These are phyloP conservation scores for Cataglyphis hispanica DNA, from an alignment of 1,140 invertebrate species.

Conservation along the genomic window DNA sequence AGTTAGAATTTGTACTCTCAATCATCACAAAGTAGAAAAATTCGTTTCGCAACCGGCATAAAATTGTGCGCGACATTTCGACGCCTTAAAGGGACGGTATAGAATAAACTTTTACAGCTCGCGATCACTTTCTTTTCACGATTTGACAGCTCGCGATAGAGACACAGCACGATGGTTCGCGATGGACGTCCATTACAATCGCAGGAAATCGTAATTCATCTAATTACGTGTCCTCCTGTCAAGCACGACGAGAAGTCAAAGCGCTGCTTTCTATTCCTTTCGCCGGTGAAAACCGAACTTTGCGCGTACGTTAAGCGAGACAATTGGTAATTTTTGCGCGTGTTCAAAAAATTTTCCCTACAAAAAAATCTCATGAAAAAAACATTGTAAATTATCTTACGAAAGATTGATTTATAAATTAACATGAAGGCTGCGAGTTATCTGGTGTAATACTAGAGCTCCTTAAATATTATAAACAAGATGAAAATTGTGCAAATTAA, in stretches of 20 bases:
- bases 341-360: background rate
- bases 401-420: background rate
- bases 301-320: background rate
- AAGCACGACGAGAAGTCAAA: slow-evolving; percentile 58
- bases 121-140: background rate
- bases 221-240: slow-evolving; percentile 56
- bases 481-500: no score
- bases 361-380: background rate
- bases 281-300: slow-evolving; percentile 56
- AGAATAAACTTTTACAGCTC: background rate
- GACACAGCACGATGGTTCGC: background rate
- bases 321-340: slow-evolving; percentile 13
- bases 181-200: background rate
- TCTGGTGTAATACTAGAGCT: background rate
- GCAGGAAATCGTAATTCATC: slow-evolving; percentile 53
- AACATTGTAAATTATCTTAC: background rate
- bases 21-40: background rate
- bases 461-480: background rate
- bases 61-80: background rate
- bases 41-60: background rate
- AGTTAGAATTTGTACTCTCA: background rate
- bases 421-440: background rate
- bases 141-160: background rate
- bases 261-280: slow-evolving; percentile 56
- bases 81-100: background rate